Evolutionary conservation across 2,113 vertebrate genomes (phyloP).

Genomic region (Xenopus borealis): DNA sequence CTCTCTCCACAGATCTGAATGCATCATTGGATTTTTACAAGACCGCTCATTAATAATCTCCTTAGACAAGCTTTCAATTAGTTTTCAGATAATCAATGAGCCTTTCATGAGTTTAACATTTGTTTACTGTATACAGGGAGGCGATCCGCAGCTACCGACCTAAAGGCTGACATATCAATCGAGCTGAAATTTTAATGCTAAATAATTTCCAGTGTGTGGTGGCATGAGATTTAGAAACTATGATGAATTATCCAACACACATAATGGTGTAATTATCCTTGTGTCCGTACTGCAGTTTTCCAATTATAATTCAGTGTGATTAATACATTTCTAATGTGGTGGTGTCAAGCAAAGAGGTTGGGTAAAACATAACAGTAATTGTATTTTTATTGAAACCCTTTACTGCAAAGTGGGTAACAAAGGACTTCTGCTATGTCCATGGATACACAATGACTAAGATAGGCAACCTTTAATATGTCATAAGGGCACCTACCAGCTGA

Average conservation of each 20-base stretch:
- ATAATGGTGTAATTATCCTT: conserved; percentile 23
- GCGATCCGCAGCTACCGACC: conserved; percentile 29
- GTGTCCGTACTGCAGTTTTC: conserved; percentile 12
- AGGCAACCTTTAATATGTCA: too few species aligned
- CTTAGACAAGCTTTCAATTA: conserved; percentile 42
- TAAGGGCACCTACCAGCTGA: too few species aligned
- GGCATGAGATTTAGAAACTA: conserved; percentile 31
- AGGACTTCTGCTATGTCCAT: neutral
- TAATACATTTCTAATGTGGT: conserved; percentile 14
- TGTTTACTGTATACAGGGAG: conserved; percentile 38
- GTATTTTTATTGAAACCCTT: conserved; percentile 2
- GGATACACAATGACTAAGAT: too few species aligned
- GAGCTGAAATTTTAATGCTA: conserved; percentile 38
- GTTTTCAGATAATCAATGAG: conserved; percentile 34
- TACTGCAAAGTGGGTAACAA: neutral
- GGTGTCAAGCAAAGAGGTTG: conserved; percentile 9
- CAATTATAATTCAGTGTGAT: conserved; percentile 35
- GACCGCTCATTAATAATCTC: conserved; percentile 34
- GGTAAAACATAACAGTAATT: conserved; percentile 9
- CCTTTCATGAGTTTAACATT: conserved; percentile 41
- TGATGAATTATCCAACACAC: conserved; percentile 22
- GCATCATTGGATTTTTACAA: conserved; percentile 39
- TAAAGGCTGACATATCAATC: conserved; percentile 29
- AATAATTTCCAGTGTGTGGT: conserved; percentile 15
- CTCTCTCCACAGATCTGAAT: conserved; percentile 19